Percentiles rank a stretch among this genome's conserved stretches.
Conservation (phyloP, 2,113 vertebrate species). For the Ceyx margarethae region DNA sequence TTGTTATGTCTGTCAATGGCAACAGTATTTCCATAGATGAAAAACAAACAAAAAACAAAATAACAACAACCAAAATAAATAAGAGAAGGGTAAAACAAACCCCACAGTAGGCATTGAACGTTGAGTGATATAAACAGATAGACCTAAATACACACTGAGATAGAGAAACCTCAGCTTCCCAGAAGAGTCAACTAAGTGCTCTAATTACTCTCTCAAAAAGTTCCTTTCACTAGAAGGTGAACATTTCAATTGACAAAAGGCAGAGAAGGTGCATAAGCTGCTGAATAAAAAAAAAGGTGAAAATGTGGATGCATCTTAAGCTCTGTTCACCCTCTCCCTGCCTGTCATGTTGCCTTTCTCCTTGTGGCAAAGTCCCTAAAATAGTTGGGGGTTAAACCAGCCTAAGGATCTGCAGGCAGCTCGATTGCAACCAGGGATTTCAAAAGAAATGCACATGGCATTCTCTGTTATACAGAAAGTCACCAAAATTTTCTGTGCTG, state of each 20-base stretch:
- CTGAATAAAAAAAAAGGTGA: accelerated
- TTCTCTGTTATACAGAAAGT: not conserved
- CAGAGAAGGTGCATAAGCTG: not conserved
- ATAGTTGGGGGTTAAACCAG: not conserved
- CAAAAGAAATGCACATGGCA: not conserved
- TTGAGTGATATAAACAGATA: not conserved
- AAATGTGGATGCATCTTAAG: accelerated
- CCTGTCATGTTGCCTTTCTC: accelerated
- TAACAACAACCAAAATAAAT: not conserved
- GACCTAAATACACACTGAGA: not conserved
- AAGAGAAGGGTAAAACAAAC: not conserved
- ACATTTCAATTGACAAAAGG: not conserved
- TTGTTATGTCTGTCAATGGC: not conserved
- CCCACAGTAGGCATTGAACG: not conserved
- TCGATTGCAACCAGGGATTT: not conserved
- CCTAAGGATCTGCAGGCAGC: not conserved
- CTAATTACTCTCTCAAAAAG: not conserved
- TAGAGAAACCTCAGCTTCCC: not conserved
- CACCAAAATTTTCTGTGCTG: not conserved
- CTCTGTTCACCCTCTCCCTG: not conserved
- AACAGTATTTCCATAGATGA: not conserved
- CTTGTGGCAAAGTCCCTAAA: not conserved
- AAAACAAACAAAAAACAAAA: too few relatives aligned
- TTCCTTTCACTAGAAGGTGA: not conserved
- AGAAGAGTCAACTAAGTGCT: not conserved